phyloP scores from a whole-genome alignment of 2,113 vertebrate species.

The Anoura caudifer region DNA sequence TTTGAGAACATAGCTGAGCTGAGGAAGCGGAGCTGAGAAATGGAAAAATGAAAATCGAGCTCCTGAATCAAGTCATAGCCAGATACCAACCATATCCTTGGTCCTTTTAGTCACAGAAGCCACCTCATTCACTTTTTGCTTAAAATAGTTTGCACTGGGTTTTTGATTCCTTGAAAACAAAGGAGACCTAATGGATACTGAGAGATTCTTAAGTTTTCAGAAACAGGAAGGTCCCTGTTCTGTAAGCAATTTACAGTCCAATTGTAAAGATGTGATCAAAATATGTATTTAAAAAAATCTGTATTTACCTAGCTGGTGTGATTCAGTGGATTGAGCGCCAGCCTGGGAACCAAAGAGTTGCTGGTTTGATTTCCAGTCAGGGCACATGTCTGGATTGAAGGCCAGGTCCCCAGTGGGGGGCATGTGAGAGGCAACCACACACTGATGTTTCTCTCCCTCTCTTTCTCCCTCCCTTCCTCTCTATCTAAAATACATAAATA shows the following conservation, averaged over 20 bases:
- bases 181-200: background rate
- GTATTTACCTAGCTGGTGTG: background rate
- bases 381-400: too few species aligned
- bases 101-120: background rate
- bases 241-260: background rate
- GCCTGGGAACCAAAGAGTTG: too few species aligned
- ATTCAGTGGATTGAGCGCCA: too few species aligned
- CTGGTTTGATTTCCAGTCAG: too few species aligned
- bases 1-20: background rate
- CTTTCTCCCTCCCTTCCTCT: too few species aligned
- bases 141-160: background rate
- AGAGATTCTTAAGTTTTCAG: background rate
- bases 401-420: too few species aligned
- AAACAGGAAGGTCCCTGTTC: background rate
- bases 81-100: background rate
- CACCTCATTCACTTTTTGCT: background rate
- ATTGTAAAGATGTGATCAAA: background rate
- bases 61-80: background rate
- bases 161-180: constrained; percentile 3
- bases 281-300: background rate
- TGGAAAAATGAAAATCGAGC: background rate
- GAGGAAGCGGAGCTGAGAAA: background rate
- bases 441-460: too few species aligned
- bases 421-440: too few species aligned
- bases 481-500: too few species aligned